phyloP scores from a whole-genome alignment of 2,888 invertebrate genomes.

The Atrina japonica region DNA sequence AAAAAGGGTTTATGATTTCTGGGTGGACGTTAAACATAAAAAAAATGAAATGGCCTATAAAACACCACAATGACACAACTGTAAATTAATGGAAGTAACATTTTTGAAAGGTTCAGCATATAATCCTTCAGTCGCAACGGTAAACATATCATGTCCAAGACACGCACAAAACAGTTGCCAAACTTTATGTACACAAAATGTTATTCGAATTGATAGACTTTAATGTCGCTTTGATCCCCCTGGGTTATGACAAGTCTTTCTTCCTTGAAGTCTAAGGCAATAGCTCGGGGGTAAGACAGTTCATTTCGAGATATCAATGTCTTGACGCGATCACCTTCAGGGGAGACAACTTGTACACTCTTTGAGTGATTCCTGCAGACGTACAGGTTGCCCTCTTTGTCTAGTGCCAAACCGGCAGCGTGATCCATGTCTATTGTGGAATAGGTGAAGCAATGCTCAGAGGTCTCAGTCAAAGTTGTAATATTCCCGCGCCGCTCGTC shows the following conservation, averaged over 20 bases:
- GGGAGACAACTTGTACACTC: conserved; percentile 55
- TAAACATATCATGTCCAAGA: too few relatives aligned
- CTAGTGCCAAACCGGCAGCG: conserved; percentile 53
- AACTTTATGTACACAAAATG: conserved; percentile 13
- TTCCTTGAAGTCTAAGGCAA: conserved; percentile 54
- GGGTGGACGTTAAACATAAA: too few relatives aligned
- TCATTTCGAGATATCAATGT: conserved; percentile 53
- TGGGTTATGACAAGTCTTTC: conserved; percentile 60
- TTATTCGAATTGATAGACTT: conserved; percentile 46
- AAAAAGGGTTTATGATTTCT: too few relatives aligned
- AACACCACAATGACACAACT: too few relatives aligned
- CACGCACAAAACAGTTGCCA: too few relatives aligned
- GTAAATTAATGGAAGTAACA: background rate
- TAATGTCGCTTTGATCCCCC: conserved; percentile 56
- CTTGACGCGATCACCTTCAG: conserved; percentile 51
- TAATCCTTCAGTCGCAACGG: too few relatives aligned
- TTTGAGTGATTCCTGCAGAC: conserved; percentile 57
- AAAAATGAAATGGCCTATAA: too few relatives aligned
- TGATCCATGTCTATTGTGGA: conserved; percentile 56
- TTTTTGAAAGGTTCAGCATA: too few relatives aligned
- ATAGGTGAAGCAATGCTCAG: conserved; percentile 55
- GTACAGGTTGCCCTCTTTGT: conserved; percentile 55
- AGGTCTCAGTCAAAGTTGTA: conserved; percentile 51
- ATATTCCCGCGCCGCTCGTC: conserved; percentile 58
- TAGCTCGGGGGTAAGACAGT: conserved; percentile 58